Conservation (phyloP, 2,797 vertebrate genomes). For the Potorous gilbertii region DNA sequence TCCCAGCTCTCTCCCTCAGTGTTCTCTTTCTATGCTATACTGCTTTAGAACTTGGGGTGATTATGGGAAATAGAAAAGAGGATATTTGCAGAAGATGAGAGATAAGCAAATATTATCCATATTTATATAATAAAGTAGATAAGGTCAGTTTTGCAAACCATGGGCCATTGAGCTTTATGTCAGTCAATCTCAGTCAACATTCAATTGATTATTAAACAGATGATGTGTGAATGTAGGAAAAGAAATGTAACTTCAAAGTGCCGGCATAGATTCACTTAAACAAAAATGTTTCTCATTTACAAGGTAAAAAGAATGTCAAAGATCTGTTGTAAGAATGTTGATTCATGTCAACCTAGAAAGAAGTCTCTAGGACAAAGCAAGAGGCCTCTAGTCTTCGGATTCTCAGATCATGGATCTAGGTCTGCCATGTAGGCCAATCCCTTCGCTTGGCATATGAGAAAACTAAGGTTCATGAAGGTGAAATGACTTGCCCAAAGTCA, state of each 20-base stretch:
- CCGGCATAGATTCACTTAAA: not conserved
- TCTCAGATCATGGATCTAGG: not conserved
- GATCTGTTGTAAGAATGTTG: not conserved
- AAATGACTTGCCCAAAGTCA: constrained; percentile 1
- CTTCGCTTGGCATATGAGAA: constrained; percentile 18
- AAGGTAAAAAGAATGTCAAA: not conserved
- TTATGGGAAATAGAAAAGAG: not conserved
- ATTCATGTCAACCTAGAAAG: not conserved
- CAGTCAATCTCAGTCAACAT: not conserved
- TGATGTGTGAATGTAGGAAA: not conserved
- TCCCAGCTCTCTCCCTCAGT: not conserved
- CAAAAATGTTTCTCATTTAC: not conserved
- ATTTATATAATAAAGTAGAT: not conserved
- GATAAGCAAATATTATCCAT: not conserved
- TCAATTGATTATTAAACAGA: not conserved
- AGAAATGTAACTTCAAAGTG: not conserved
- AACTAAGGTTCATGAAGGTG: not conserved
- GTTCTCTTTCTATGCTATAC: not conserved
- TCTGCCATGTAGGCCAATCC: not conserved
- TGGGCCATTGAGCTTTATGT: not conserved
- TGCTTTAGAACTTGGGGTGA: not conserved
- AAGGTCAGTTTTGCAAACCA: not conserved
- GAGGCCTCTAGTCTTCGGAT: not conserved
- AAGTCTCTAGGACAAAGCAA: not conserved
- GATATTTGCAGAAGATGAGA: not conserved